phyloP scores from a whole-genome alignment of 2,797 vertebrate genomes.

The Triplophysa bombifrons region DNA sequence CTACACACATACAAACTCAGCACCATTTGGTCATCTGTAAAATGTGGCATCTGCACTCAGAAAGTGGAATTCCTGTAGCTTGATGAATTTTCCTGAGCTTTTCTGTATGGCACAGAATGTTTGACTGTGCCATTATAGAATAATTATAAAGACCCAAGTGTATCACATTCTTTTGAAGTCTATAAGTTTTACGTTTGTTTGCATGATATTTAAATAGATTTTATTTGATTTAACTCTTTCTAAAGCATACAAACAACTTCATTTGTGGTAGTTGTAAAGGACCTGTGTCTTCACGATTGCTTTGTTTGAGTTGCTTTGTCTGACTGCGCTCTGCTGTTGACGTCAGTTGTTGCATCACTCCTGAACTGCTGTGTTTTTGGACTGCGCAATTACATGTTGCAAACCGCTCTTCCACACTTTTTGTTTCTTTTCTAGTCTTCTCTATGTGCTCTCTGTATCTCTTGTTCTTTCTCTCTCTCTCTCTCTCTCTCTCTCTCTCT shows the following conservation, averaged over 20 bases:
- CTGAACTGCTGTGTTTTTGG: slow-evolving; percentile 1
- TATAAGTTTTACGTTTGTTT: background rate
- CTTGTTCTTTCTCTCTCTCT: background rate
- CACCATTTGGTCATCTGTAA: slow-evolving; percentile 45
- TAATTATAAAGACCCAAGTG: background rate
- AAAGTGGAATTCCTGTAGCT: slow-evolving; percentile 60
- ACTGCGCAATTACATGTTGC: slow-evolving; percentile 37
- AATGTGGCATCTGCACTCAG: slow-evolving; percentile 59
- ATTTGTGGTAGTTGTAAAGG: slow-evolving; percentile 12
- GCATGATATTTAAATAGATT: background rate
- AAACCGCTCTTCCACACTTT: background rate
- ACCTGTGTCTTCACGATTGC: slow-evolving; percentile 57
- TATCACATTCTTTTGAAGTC: background rate
- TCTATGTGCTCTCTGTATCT: background rate
- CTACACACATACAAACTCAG: slow-evolving; percentile 43
- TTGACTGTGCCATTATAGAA: slow-evolving; percentile 42
- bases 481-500: background rate
- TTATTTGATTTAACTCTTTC: background rate
- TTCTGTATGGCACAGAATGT: slow-evolving; percentile 50
- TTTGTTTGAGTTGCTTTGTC: slow-evolving; percentile 54
- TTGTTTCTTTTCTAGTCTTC: slow-evolving; percentile 9
- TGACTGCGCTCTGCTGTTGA: slow-evolving; percentile 19
- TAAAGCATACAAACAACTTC: slow-evolving; percentile 40
- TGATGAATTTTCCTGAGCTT: slow-evolving; percentile 68
- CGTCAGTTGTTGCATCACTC: slow-evolving; percentile 32